These are phyloP conservation scores for Siniperca knerii DNA, from an alignment of 2,113 vertebrate genomes.

Conservation along the genomic window DNA sequence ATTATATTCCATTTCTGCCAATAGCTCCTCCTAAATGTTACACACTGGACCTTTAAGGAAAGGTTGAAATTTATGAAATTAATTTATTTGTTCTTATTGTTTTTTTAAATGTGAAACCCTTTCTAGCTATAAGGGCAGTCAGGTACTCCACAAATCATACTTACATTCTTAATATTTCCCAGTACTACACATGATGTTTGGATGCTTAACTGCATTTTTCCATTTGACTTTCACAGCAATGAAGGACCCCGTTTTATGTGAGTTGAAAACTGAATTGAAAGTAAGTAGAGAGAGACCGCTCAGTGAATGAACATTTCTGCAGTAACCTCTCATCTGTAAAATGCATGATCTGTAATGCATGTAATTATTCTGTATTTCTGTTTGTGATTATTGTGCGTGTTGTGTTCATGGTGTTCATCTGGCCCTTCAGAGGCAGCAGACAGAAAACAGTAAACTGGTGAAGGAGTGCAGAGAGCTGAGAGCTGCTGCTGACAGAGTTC, in stretches of 20 bases:
- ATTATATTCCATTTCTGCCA: no score
- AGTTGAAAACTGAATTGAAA: slow-evolving; percentile 81
- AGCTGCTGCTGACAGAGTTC: slow-evolving; percentile 2
- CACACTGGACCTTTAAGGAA: neutral
- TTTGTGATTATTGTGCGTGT: neutral
- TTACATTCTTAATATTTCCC: neutral
- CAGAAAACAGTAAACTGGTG: neutral
- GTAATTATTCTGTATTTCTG: neutral
- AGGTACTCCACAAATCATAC: neutral
- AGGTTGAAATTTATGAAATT: neutral
- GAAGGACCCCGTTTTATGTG: slow-evolving; percentile 79
- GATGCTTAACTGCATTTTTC: neutral
- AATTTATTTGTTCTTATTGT: neutral
- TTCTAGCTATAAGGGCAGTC: neutral
- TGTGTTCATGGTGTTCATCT: neutral
- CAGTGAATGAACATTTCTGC: neutral
- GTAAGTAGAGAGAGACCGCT: slow-evolving; percentile 57
- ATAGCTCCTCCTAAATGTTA: no score
- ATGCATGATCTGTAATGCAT: neutral
- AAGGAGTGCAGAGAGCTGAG: neutral
- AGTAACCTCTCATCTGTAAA: no score
- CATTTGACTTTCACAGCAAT: slow-evolving; percentile 75
- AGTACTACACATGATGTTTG: neutral
- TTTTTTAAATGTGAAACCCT: neutral
- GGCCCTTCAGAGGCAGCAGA: neutral